Base-by-base conservation (phyloP, 2,797 vertebrate genomes). In the Urosaurus nigricauda region DNA sequence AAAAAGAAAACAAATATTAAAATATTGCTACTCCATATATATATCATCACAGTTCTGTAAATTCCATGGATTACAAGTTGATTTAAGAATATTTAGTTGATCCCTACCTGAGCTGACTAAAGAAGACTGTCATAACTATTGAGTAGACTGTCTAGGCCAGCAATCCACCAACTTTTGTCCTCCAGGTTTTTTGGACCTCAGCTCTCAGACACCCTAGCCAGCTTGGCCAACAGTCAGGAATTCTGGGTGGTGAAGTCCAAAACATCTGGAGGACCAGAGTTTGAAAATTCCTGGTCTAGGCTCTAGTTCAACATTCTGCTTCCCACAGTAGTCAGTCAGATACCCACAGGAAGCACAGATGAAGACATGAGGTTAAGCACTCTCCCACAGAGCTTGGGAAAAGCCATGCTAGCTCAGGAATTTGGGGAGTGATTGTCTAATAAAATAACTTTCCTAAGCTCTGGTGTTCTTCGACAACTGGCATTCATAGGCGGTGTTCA, bases 1-100 rank as follows among this genome's bases (percentile, higher is more conserved):
- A 92, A 92, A 58, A 80, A 70, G 90, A 86, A 87, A 92, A 92
- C 40, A 83, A 5, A 92, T 65, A 93, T 92, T 87, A 92, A 86
- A 73, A 37, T 40, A 74, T 75, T 78, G 88, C 87, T 47, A 43
- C 1, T 70, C 47, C 56, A 71, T 6, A 40, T 86, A 21, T 26
- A 56, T 26, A 56, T 8, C n/a, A 43, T 86, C 37, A 43, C 17
- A 51, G 7, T 51, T 68, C 65, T 80, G 87, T 14, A 24, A 8
- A n/a, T 56, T 74, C 12, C 21, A 73, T 56, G 13, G n/a, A 74
- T 84, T 83, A 19, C 47, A 24, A 37, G 43, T 24, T 53, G 82
- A 58, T 53, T 88, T 79, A n/a, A 65, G 53, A 35, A 90, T 8
- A 0, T 84, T 78, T 60, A 40, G 12, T 40, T n/a, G n/a, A 58